Conservation (phyloP, 2,113 vertebrate species). For the Polypterus bichir region DNA sequence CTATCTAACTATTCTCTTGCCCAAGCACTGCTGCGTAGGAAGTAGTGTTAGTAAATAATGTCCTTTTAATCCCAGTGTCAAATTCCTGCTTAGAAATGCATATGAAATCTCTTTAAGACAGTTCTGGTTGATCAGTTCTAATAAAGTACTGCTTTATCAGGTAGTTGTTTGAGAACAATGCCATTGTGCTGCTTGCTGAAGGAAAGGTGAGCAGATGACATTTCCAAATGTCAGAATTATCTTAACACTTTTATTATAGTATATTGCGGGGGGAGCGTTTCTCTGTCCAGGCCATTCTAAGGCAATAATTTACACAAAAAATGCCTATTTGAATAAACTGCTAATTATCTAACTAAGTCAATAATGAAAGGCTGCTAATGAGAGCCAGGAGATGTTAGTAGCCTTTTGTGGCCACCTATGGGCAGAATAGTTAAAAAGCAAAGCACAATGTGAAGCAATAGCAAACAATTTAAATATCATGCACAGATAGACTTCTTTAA, state of each 20-base stretch:
- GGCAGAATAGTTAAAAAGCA: conserved; percentile 44
- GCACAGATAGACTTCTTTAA: no score
- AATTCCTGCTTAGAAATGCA: not conserved
- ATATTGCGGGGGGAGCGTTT: conserved; percentile 43
- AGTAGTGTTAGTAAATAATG: conserved; percentile 3
- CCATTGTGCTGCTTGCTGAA: conserved; percentile 57
- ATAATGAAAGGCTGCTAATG: conserved; percentile 55
- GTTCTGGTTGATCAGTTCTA: conserved; percentile 46
- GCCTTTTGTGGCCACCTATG: conserved; percentile 66
- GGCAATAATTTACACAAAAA: conserved; percentile 67
- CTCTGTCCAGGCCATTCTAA: conserved; percentile 58
- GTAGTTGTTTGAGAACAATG: conserved; percentile 76
- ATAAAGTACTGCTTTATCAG: conserved; percentile 53
- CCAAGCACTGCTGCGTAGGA: not conserved
- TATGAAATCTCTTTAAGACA: not conserved
- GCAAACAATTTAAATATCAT: no score
- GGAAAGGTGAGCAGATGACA: conserved; percentile 77
- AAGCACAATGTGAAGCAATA: not conserved
- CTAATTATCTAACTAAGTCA: conserved; percentile 68
- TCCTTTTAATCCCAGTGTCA: conserved; percentile 6
- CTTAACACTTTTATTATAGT: conserved; percentile 77
- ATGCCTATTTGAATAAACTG: conserved; percentile 71
- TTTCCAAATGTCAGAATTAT: conserved; percentile 84
- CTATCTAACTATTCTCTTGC: no score
- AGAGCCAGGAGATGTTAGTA: conserved; percentile 45